Conservation (phyloP, 1,140 invertebrate genomes). For the Drosophila carrolli region DNA sequence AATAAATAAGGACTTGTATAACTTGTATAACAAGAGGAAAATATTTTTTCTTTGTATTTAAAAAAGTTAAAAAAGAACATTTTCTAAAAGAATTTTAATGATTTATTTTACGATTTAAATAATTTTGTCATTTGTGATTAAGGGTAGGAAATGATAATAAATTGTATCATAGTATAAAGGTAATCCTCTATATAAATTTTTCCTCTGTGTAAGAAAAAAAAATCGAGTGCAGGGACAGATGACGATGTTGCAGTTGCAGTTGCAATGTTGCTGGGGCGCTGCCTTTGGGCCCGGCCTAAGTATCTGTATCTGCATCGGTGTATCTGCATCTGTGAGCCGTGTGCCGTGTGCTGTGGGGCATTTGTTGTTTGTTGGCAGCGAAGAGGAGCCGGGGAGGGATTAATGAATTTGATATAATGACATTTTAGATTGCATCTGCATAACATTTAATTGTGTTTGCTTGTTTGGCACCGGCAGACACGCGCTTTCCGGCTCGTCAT, state of each 20-base stretch:
- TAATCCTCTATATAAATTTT: not conserved
- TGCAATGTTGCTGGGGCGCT: constrained; percentile 57
- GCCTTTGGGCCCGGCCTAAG: constrained; percentile 64
- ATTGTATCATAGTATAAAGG: not conserved
- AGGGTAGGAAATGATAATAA: no score
- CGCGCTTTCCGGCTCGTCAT: constrained; percentile 78
- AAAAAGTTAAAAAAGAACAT: no score
- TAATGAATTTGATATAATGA: constrained; percentile 84
- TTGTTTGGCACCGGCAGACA: constrained; percentile 65
- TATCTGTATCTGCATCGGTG: constrained; percentile 39
- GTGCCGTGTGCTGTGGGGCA: constrained; percentile 46
- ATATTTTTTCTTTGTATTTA: no score
- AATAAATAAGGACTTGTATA: no score
- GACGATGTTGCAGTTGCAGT: constrained; percentile 61
- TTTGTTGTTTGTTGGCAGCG: constrained; percentile 5
- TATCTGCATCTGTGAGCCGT: constrained; percentile 35
- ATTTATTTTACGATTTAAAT: no score
- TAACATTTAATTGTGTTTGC: constrained; percentile 84
- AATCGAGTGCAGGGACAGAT: constrained; percentile 77
- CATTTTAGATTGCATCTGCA: constrained; percentile 84
- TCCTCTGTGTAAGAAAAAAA: constrained; percentile 32
- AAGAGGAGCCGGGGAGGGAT: constrained; percentile 44
- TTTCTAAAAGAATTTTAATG: no score
- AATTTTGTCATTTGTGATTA: no score
- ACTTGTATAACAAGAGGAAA: no score